Conservation (phyloP, 1,140 invertebrate genomes). For the Trichonephila inaurata region DNA sequence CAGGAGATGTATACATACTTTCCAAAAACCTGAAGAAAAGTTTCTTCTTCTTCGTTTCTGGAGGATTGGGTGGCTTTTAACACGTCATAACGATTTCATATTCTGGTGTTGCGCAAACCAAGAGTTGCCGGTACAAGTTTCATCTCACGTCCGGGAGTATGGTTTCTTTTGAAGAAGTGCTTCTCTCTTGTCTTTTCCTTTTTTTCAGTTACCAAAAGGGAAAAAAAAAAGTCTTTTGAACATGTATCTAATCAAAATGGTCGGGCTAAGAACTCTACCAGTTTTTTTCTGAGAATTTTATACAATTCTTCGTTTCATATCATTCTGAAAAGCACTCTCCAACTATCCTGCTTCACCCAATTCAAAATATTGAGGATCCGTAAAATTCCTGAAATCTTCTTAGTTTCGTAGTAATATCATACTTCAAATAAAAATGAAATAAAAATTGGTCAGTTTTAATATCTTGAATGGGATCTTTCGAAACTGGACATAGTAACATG, state of each 20-base stretch:
- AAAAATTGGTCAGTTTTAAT: no score
- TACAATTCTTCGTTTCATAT: no score
- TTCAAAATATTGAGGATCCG: no score
- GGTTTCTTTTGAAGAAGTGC: slow-evolving; percentile 22
- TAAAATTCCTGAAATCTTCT: no score
- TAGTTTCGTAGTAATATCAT: no score
- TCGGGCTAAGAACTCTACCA: neutral
- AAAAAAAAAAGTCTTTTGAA: neutral
- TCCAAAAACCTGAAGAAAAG: neutral
- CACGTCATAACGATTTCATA: slow-evolving; percentile 54
- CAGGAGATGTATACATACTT: slow-evolving; percentile 42
- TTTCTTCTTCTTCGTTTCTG: slow-evolving; percentile 18
- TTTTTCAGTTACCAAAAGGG: neutral
- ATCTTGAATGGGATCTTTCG: no score
- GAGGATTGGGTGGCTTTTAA: slow-evolving; percentile 35
- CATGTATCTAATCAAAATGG: slow-evolving; percentile 14
- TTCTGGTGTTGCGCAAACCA: slow-evolving; percentile 27
- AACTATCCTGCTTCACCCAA: no score
- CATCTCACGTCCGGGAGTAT: neutral
- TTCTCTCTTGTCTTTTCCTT: neutral
- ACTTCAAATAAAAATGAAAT: no score
- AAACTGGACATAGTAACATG: no score
- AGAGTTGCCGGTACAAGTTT: slow-evolving; percentile 2
- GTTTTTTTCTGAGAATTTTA: neutral
- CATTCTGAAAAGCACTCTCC: no score